Percentiles rank a stretch among this genome's conserved stretches.
Conservation (phyloP, 2,888 invertebrate species). For the Lysandra bellargus region DNA sequence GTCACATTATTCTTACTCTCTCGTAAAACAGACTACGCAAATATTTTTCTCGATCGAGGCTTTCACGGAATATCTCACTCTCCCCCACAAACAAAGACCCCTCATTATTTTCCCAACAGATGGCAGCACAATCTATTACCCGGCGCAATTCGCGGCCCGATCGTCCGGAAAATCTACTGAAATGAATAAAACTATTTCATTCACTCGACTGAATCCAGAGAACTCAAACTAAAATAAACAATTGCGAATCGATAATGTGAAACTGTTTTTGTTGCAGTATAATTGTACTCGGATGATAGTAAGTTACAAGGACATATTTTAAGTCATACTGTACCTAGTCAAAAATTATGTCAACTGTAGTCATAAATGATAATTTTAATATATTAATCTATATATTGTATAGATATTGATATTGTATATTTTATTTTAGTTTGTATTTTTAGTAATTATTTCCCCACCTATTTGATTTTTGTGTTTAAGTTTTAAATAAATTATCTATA, state of each 20-base stretch:
- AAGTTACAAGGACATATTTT: no score
- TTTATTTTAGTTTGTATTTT: no score
- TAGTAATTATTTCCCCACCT: no score
- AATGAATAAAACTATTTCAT: conserved; percentile 74
- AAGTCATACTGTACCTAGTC: no score
- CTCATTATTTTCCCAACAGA: conserved; percentile 60
- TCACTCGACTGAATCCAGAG: conserved; percentile 16
- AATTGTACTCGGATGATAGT: not conserved
- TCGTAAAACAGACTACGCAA: not conserved
- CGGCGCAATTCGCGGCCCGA: conserved; percentile 70
- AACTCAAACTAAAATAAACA: conserved; percentile 12
- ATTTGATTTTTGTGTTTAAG: no score
- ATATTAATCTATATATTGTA: no score
- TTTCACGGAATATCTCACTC: conserved; percentile 7
- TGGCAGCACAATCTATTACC: conserved; percentile 77
- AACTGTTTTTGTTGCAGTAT: not conserved
- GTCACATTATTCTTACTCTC: not conserved
- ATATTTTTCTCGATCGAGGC: not conserved
- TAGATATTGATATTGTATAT: no score
- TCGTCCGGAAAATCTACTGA: conserved; percentile 76
- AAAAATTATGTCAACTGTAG: no score
- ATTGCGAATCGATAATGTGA: not conserved
- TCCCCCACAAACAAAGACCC: conserved; percentile 29
- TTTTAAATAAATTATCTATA: no score
- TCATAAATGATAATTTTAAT: no score